Conservation (phyloP, 2,888 invertebrate species). For the Dasypogon diadema region DNA sequence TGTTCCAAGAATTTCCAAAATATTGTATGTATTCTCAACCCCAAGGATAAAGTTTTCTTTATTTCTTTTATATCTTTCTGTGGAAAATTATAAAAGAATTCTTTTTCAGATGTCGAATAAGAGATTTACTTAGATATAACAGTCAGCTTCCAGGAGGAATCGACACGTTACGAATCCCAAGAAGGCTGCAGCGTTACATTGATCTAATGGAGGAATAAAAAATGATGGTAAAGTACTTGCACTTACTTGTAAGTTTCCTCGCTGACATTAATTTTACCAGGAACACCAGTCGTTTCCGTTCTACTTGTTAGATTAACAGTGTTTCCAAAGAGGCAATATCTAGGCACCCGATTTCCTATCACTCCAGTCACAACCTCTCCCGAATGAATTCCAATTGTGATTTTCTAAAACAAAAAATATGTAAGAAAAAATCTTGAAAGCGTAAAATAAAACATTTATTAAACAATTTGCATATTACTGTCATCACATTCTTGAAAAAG, state of each 20-base stretch:
- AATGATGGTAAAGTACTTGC: neutral
- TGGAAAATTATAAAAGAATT: too few relatives aligned
- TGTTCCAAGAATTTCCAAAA: too few relatives aligned
- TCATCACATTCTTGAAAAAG: neutral
- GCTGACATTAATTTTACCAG: conserved; percentile 91
- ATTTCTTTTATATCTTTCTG: too few relatives aligned
- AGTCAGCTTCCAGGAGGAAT: conserved; percentile 83
- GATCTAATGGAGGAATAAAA: conserved; percentile 78
- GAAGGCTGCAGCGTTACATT: conserved; percentile 76
- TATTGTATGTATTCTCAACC: conserved; percentile 6
- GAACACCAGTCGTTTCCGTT: conserved; percentile 91
- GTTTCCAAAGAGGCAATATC: conserved; percentile 93
- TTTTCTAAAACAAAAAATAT: conserved; percentile 73
- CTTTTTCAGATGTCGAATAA: conserved; percentile 73
- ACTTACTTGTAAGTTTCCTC: conserved; percentile 89
- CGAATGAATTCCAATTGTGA: conserved; percentile 94
- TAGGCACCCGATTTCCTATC: conserved; percentile 93
- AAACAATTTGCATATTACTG: conserved; percentile 11
- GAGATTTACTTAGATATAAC: conserved; percentile 75
- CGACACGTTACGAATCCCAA: conserved; percentile 76
- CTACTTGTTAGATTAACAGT: conserved; percentile 94
- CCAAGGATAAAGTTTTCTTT: conserved; percentile 26
- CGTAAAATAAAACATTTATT: conserved; percentile 1
- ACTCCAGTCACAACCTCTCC: conserved; percentile 96
- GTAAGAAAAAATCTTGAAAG: conserved; percentile 51